Conservation (phyloP, 2,888 invertebrate genomes). For the Nasonovia ribisnigri region DNA sequence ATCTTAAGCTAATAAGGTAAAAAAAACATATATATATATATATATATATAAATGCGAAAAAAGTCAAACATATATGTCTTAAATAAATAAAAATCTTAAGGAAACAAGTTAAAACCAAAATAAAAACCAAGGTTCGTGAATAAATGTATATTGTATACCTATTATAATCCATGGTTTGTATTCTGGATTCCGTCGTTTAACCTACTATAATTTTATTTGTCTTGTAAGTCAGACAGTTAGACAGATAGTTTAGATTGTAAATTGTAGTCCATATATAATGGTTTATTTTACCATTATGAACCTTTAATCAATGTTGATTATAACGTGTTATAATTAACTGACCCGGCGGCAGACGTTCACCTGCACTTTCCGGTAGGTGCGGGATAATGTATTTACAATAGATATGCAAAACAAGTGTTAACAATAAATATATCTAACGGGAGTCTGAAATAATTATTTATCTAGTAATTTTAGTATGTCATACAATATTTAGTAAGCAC, state of each 20-base stretch:
- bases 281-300: neutral
- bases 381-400: too few species aligned
- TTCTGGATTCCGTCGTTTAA: neutral
- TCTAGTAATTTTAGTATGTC: neutral
- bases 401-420: too few species aligned
- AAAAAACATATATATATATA: neutral
- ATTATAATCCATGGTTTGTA: neutral
- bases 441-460: neutral
- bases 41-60: neutral
- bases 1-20: neutral
- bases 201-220: neutral
- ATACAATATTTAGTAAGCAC: neutral
- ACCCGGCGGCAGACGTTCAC: too few species aligned
- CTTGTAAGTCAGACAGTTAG: neutral
- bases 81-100: neutral
- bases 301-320: neutral
- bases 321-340: neutral
- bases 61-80: neutral
- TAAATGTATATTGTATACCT: neutral
- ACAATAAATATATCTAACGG: neutral
- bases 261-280: neutral
- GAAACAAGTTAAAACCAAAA: neutral
- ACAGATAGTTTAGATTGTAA: neutral
- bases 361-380: too few species aligned
- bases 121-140: neutral